Conservation (phyloP, 2,797 vertebrate species). For the Periophthalmus magnuspinnatus region DNA sequence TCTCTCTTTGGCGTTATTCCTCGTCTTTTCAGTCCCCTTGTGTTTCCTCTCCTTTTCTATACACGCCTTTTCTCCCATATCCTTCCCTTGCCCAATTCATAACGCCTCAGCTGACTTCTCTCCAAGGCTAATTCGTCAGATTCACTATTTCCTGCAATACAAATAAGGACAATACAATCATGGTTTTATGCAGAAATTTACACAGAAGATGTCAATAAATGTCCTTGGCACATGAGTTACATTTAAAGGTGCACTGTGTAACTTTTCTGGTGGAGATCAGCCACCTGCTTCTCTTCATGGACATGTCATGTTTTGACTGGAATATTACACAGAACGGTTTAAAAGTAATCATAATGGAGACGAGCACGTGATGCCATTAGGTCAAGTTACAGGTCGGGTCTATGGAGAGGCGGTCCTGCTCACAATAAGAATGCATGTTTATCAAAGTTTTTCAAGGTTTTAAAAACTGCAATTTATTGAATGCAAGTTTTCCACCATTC, state of each 20-base stretch:
- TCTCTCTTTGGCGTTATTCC: slow-evolving; percentile 10
- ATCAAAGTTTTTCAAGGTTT: too few relatives aligned
- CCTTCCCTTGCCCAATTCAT: slow-evolving; percentile 20
- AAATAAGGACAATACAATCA: slow-evolving; percentile 30
- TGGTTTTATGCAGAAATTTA: not conserved
- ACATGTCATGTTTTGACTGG: too few relatives aligned
- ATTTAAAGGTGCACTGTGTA: not conserved
- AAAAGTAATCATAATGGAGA: too few relatives aligned
- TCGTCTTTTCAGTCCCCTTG: slow-evolving; percentile 2
- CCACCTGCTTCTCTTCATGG: too few relatives aligned
- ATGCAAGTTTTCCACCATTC: too few relatives aligned
- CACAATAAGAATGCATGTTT: too few relatives aligned
- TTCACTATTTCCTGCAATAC: slow-evolving; percentile 20
- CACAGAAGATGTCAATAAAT: slow-evolving; percentile 10
- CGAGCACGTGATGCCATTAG: too few relatives aligned
- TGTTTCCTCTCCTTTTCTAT: slow-evolving; percentile 7
- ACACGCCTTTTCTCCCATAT: slow-evolving; percentile 2
- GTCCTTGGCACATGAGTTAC: not conserved
- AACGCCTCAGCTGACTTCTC: slow-evolving; percentile 26
- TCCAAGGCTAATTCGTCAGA: slow-evolving; percentile 17
- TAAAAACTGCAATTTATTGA: too few relatives aligned
- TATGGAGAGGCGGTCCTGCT: too few relatives aligned
- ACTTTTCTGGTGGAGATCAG: too few relatives aligned
- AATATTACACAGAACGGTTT: too few relatives aligned
- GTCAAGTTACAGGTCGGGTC: too few relatives aligned